phyloP scores from a whole-genome alignment of 2,888 invertebrate species.

The Mesorhabditis belari region DNA sequence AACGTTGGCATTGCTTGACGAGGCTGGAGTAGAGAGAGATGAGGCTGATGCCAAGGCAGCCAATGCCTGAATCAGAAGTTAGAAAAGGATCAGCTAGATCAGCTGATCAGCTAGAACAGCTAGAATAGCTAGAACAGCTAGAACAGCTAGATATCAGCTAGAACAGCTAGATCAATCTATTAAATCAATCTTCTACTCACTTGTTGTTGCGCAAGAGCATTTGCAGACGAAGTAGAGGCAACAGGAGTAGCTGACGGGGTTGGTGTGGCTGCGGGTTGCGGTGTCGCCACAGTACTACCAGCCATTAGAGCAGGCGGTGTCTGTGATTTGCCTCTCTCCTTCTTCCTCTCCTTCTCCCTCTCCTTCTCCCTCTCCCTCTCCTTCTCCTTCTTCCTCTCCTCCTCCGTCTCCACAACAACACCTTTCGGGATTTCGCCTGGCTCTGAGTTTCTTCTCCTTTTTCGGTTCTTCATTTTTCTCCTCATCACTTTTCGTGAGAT shows the following conservation, averaged over 20 bases:
- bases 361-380: background rate
- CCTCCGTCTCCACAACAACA: background rate
- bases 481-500: too few species aligned
- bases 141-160: too few species aligned
- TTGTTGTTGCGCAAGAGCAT: background rate
- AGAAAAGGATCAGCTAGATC: background rate
- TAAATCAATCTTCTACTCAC: background rate
- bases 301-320: too few species aligned
- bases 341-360: background rate
- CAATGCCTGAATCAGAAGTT: background rate
- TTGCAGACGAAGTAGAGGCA: background rate
- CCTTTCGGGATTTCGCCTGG: background rate
- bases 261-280: background rate
- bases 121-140: too few species aligned
- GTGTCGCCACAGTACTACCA: background rate
- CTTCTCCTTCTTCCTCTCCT: background rate
- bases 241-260: background rate
- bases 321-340: too few species aligned
- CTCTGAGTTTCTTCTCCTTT: too few species aligned
- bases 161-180: too few species aligned
- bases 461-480: too few species aligned
- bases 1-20: background rate
- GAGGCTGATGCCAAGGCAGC: background rate
- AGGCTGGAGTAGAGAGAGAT: background rate
- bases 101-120: too few species aligned